Conservation (phyloP, 2,113 vertebrate species). For the Promerops cafer region DNA sequence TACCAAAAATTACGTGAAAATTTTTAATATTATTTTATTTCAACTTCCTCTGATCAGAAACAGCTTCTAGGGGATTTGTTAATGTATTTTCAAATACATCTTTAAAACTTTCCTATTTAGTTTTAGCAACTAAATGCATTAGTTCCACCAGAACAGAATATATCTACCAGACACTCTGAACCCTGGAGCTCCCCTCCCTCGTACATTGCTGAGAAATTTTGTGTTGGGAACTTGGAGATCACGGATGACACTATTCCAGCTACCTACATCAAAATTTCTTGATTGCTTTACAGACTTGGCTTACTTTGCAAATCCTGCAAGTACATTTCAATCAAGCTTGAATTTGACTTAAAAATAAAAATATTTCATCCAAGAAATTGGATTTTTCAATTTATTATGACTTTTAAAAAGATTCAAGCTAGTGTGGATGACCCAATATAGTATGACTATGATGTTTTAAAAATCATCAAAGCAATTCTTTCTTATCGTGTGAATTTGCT, state of each 20-base stretch:
- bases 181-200: not conserved
- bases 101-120: not conserved
- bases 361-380: conserved; percentile 66
- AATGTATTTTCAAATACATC: not conserved
- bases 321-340: conserved; percentile 49
- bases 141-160: not conserved
- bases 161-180: not conserved
- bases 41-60: not conserved
- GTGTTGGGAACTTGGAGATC: not conserved
- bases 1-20: not conserved
- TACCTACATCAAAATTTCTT: conserved; percentile 2
- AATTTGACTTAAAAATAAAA: conserved; percentile 62
- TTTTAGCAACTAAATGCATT: not conserved
- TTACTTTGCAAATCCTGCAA: conserved; percentile 48
- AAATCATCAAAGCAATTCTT: conserved; percentile 45
- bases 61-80: not conserved
- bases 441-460: conserved; percentile 23
- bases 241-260: not conserved
- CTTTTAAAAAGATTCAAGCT: conserved; percentile 38
- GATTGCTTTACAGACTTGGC: conserved; percentile 50
- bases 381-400: conserved; percentile 54
- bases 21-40: not conserved
- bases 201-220: not conserved
- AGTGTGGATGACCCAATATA: conserved; percentile 28
- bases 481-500: conserved; percentile 27